Conservation (phyloP, 2,797 vertebrate genomes). For the Muscicapa striata region DNA sequence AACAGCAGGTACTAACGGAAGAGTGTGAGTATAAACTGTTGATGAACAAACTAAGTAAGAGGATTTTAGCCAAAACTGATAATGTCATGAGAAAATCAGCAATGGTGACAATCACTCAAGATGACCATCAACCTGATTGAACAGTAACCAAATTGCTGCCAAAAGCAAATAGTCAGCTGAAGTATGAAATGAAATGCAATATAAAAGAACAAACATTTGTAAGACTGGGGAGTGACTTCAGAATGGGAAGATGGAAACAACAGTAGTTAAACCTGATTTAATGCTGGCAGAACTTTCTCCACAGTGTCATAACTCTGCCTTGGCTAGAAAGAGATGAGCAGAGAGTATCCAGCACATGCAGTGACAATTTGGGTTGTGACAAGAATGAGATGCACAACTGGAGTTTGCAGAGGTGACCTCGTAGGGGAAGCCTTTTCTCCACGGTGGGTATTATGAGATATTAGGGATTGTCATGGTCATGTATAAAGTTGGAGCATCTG, state of each 20-base stretch:
- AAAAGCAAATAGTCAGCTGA: not conserved
- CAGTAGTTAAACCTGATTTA: not conserved
- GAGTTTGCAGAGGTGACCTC: not conserved
- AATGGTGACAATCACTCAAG: not conserved
- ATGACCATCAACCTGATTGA: not conserved
- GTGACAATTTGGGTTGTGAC: not conserved
- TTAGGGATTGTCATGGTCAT: not conserved
- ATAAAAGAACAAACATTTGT: not conserved
- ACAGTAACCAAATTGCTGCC: not conserved
- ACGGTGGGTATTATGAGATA: not conserved
- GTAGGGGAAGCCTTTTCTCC: not conserved
- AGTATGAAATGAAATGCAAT: not conserved
- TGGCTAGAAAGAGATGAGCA: not conserved
- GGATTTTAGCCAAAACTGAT: not conserved
- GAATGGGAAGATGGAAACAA: not conserved
- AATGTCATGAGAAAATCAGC: not conserved
- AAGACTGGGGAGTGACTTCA: not conserved
- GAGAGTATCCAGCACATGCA: not conserved
- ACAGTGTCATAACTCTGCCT: not conserved
- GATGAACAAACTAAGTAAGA: not conserved
- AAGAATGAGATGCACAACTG: not conserved
- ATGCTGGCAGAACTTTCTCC: not conserved
- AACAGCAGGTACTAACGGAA: not conserved
- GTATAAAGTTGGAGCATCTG: not conserved
- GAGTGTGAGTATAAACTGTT: not conserved